These are phyloP conservation scores for Lucilia sericata DNA, from an alignment of 1,140 invertebrate species.

Conservation along the genomic window DNA sequence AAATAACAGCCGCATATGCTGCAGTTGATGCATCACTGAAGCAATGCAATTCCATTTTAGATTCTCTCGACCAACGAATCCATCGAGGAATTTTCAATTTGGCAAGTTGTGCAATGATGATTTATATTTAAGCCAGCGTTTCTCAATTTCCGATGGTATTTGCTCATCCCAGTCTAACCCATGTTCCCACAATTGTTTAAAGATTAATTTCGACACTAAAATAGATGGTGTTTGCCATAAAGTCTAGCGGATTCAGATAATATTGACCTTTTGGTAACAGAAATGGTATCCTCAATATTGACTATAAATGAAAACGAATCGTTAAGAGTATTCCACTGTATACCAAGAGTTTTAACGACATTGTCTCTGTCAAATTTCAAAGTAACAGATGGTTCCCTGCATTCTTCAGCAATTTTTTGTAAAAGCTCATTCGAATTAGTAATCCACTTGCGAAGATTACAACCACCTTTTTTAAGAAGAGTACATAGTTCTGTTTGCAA, in stretches of 20 bases:
- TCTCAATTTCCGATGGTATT: constrained; percentile 49
- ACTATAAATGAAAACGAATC: constrained; percentile 38
- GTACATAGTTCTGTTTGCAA: background rate
- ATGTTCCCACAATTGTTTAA: constrained; percentile 57
- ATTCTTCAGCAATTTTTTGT: constrained; percentile 40
- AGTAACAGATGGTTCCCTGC: background rate
- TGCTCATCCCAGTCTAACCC: constrained; percentile 60
- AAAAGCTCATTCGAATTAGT: constrained; percentile 44
- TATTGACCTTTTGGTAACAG: constrained; percentile 45
- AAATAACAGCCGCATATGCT: constrained; percentile 65
- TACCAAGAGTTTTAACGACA: constrained; percentile 50
- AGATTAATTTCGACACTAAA: constrained; percentile 57
- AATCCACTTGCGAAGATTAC: constrained; percentile 3
- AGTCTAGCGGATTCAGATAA: constrained; percentile 52
- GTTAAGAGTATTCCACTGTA: background rate
- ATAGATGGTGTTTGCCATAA: constrained; percentile 55
- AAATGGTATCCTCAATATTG: constrained; percentile 46
- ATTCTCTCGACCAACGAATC: background rate
- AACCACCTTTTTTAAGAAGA: constrained; percentile 7
- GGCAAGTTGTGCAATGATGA: constrained; percentile 48
- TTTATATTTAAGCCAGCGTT: constrained; percentile 51
- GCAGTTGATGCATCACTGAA: constrained; percentile 65
- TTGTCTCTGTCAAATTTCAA: background rate
- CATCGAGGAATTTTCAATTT: constrained; percentile 50
- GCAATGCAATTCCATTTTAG: constrained; percentile 53